Evolutionary conservation across 1,140 invertebrate genomes (phyloP), one percentile per base, ranked within the genome.

Genomic region (Marisa cornuarietis): DNA sequence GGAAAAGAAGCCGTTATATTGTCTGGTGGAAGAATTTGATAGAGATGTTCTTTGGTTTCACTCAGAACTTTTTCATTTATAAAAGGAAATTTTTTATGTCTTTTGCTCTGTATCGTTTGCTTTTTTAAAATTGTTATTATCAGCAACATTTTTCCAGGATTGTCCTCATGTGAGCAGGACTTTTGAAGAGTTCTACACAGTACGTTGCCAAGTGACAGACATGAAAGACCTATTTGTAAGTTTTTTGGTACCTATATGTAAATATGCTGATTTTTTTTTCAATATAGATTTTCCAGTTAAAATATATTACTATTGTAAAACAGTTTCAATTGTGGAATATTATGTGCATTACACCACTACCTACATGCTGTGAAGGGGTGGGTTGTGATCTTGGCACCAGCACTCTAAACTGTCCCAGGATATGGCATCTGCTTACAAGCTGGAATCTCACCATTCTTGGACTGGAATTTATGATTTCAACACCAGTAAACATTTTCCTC

Each of bases 121-220:
- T 20, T 20, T 20, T 31, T 42, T 42, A 1, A 20, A 49, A n/a
- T 24, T 71, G 10, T 22, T 71, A 20, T 42, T 71, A 26, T 24
- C 51, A 10, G 6, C 69, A 49, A 58, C 54, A 42, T 3, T 58
- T 58, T 18, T 66, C 20, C 87, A 95, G 94, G 97, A 98, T 89
- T 99, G 97, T 90, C 94, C 95, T 74, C 97, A 99, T 91, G 97
- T 98, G 1, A 97, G 96, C 81, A 93, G 96, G 69, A 98, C 96
- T 0, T 92, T 97, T 65, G 97, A 99, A 91, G 97, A 98, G 91
- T 99, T 98, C 92, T 98, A 98, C 89, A 98, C 97, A 24, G 96
- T 98, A 1, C 92, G 97, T 9, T 98, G 97, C 90, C 96, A 98
- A 91, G 97, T 99, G 5, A 96, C 97, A 3, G 97, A 98, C 88